Percentiles rank a stretch among this genome's conserved stretches.
Conservation (phyloP, 2,888 invertebrate genomes). For the Cactoblastis cactorum region DNA sequence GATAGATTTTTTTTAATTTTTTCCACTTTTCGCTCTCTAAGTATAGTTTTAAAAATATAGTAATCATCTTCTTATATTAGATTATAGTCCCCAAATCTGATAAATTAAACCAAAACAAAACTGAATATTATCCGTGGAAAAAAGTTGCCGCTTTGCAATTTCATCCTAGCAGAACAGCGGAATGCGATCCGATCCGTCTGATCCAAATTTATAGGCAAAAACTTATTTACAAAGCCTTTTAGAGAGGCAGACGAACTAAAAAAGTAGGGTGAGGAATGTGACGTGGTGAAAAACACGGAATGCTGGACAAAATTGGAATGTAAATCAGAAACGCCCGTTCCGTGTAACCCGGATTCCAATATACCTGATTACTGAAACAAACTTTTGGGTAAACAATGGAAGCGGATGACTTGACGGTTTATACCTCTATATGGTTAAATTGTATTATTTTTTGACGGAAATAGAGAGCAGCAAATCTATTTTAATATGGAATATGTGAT, state of each 20-base stretch:
- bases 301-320: slow-evolving; percentile 66
- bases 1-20: too few species aligned
- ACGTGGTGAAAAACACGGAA: slow-evolving; percentile 50
- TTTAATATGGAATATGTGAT: too few species aligned
- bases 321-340: slow-evolving; percentile 66
- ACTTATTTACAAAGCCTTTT: slow-evolving; percentile 31
- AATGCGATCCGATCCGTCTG: slow-evolving; percentile 10
- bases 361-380: slow-evolving; percentile 60
- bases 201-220: slow-evolving; percentile 23
- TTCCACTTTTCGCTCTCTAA: too few species aligned
- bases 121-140: neutral
- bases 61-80: too few species aligned
- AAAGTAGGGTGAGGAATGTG: slow-evolving; percentile 36
- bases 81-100: too few species aligned
- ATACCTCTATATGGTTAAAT: too few species aligned
- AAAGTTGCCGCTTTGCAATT: neutral
- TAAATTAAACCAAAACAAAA: neutral
- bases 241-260: slow-evolving; percentile 28
- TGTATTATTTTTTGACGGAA: too few species aligned
- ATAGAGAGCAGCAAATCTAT: too few species aligned
- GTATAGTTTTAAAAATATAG: too few species aligned
- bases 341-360: slow-evolving; percentile 52
- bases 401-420: neutral
- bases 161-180: neutral
- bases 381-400: slow-evolving; percentile 34